These are phyloP conservation scores for Halcyon smyrnensis DNA, from an alignment of 2,797 vertebrate genomes.

Conservation along the genomic window DNA sequence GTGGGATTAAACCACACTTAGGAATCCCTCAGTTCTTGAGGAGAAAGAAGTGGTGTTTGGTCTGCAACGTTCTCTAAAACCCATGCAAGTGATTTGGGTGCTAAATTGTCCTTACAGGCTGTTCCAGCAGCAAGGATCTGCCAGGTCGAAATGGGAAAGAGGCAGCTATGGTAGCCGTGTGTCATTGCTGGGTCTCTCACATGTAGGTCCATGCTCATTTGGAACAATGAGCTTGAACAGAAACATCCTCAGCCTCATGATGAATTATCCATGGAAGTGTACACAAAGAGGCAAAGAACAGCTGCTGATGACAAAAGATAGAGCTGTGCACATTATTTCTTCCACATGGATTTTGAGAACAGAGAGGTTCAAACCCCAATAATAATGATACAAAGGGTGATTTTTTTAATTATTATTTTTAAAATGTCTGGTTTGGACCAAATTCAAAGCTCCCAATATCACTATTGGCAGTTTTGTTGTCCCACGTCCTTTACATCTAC, in stretches of 20 bases:
- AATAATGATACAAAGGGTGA: background rate
- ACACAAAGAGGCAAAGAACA: background rate
- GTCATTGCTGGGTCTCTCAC: background rate
- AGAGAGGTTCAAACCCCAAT: background rate
- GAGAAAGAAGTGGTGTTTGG: background rate
- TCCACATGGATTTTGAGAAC: background rate
- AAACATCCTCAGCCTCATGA: background rate
- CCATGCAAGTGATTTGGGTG: background rate
- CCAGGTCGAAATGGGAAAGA: background rate
- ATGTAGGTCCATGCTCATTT: background rate
- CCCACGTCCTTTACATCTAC: background rate
- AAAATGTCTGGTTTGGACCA: background rate
- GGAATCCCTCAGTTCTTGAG: background rate
- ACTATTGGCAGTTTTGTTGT: background rate
- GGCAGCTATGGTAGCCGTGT: background rate
- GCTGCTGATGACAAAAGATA: conserved; percentile 17
- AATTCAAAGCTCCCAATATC: background rate
- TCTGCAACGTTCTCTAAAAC: background rate
- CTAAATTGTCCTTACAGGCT: background rate
- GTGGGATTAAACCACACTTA: background rate
- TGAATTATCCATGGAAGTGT: background rate
- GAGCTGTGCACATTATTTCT: background rate
- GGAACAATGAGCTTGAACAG: background rate
- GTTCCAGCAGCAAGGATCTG: background rate
- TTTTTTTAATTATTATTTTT: background rate